Conservation (phyloP, 35 echinoderm and acorn worm species). For the Anneissia japonica region DNA sequence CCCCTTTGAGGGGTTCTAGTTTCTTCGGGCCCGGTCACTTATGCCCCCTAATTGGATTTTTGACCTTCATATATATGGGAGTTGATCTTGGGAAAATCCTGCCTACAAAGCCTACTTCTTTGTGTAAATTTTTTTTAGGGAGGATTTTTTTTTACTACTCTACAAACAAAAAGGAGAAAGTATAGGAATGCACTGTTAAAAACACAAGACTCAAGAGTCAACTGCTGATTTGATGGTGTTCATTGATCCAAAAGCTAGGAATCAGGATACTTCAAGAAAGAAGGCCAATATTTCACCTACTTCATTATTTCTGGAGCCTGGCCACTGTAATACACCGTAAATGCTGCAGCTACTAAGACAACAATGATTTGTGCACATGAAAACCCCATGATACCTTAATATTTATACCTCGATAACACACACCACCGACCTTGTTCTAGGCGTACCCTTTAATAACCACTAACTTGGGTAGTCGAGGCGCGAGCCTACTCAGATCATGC, state of each 20-base stretch:
- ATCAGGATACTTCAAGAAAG: neutral
- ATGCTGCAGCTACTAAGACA: constrained; percentile 43
- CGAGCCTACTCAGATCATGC: neutral
- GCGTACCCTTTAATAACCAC: neutral
- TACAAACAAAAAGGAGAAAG: no score
- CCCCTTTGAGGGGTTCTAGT: no score
- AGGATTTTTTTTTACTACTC: no score
- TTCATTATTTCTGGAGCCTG: constrained; percentile 35
- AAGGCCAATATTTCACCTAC: neutral
- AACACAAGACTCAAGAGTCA: no score
- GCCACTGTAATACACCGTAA: constrained; percentile 45
- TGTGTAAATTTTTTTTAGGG: no score
- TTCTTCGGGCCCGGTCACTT: no score
- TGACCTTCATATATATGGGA: no score
- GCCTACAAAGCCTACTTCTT: no score
- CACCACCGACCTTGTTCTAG: neutral
- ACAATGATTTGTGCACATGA: constrained; percentile 29
- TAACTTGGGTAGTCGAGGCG: neutral
- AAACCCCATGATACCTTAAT: neutral
- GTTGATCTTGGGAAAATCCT: no score
- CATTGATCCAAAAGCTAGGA: neutral
- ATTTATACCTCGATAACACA: neutral
- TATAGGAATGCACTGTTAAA: no score
- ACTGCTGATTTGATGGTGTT: neutral
- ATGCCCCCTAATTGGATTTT: no score